These are phyloP conservation scores for Drepana arcuata DNA, from an alignment of 1,140 invertebrate genomes.

Conservation along the genomic window DNA sequence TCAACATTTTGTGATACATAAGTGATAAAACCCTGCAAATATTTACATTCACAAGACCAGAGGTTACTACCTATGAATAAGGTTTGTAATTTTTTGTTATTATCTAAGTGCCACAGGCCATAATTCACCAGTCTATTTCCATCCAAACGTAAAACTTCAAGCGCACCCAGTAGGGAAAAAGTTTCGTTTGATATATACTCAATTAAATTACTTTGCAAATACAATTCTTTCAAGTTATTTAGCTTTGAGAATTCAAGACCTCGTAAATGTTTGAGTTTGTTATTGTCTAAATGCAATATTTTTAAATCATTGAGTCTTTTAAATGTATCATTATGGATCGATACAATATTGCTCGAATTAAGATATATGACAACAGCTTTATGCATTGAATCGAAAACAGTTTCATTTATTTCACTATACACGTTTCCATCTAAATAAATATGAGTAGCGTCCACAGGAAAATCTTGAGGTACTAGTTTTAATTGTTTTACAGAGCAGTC, in stretches of 20 bases:
- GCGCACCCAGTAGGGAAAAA: slow-evolving; percentile 80
- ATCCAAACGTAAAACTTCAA: slow-evolving; percentile 87
- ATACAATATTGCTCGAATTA: slow-evolving; percentile 84
- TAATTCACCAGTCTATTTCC: slow-evolving; percentile 86
- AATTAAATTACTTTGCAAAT: slow-evolving; percentile 89
- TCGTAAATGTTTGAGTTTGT: slow-evolving; percentile 81
- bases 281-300: slow-evolving; percentile 88
- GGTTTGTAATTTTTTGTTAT: slow-evolving; percentile 75
- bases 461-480: slow-evolving; percentile 79
- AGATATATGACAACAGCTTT: slow-evolving; percentile 87
- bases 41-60: slow-evolving; percentile 91
- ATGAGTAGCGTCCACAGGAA: slow-evolving; percentile 93
- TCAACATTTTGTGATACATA: slow-evolving; percentile 81
- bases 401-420: slow-evolving; percentile 83
- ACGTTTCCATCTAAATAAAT: slow-evolving; percentile 88
- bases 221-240: slow-evolving; percentile 84
- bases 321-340: slow-evolving; percentile 91
- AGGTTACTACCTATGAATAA: slow-evolving; percentile 80
- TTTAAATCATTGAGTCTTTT: slow-evolving; percentile 83
- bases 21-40: slow-evolving; percentile 80
- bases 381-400: slow-evolving; percentile 88
- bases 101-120: slow-evolving; percentile 83
- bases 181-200: slow-evolving; percentile 84
- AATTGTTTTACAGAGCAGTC: slow-evolving; percentile 83
- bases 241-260: slow-evolving; percentile 90